Evolutionary conservation across 2,797 vertebrate species (phyloP).

Genomic region (Enteromius trimaculatus): DNA sequence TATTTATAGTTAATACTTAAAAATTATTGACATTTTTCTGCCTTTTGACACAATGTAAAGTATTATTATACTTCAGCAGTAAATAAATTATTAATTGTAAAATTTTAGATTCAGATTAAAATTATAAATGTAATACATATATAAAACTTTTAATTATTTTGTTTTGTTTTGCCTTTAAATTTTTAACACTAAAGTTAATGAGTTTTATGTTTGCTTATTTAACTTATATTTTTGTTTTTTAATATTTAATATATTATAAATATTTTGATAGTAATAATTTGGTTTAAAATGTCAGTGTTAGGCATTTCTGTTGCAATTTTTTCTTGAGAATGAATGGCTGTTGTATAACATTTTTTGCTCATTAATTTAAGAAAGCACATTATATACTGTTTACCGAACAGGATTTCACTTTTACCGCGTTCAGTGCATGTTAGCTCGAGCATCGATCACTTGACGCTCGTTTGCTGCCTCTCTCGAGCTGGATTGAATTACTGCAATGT

Average conservation of each 20-base stretch:
- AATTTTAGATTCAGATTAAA: background rate
- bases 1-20: background rate
- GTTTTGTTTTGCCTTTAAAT: background rate
- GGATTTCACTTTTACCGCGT: background rate
- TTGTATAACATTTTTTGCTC: background rate
- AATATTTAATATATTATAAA: background rate
- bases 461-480: conserved; percentile 49
- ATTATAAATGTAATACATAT: no score
- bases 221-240: background rate
- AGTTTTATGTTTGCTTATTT: background rate
- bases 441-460: conserved; percentile 12
- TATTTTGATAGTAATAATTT: background rate
- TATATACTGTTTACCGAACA: conserved; percentile 61
- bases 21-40: background rate
- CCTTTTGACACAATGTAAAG: background rate
- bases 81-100: background rate
- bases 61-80: background rate
- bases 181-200: no score
- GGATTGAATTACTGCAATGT: conserved; percentile 63
- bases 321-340: background rate
- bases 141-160: no score
- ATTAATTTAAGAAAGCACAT: conserved; percentile 45
- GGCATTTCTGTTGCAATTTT: background rate
- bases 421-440: background rate
- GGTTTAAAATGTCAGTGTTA: background rate